phyloP scores from a whole-genome alignment of 2,113 vertebrate genomes.

The Bungarus multicinctus region DNA sequence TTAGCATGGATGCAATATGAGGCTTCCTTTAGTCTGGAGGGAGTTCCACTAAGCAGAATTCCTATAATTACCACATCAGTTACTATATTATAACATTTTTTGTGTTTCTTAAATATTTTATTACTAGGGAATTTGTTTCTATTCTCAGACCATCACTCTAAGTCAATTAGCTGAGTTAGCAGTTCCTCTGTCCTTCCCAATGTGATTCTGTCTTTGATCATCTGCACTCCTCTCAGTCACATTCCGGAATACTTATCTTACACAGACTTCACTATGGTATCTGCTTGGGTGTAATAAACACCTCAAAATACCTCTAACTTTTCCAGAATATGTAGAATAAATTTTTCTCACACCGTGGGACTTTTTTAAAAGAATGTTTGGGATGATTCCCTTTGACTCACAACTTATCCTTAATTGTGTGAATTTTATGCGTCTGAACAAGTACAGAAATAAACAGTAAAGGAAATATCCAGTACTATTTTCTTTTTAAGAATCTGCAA shows the following conservation, averaged over 20 bases:
- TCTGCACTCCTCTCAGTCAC: background rate
- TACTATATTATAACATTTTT: background rate
- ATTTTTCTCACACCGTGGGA: slow-evolving; percentile 2
- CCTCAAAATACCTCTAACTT: background rate
- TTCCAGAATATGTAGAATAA: background rate
- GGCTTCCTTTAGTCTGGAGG: background rate
- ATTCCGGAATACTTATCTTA: background rate
- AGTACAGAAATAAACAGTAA: slow-evolving; percentile 30
- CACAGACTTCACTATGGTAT: background rate
- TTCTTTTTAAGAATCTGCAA: background rate
- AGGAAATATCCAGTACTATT: slow-evolving; percentile 36
- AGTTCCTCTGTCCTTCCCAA: background rate
- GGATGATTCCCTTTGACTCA: background rate
- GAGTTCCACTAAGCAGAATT: background rate
- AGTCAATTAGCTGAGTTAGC: background rate
- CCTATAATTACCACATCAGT: background rate
- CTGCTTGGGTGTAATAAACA: slow-evolving; percentile 4
- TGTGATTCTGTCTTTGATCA: slow-evolving; percentile 1
- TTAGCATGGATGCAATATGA: background rate
- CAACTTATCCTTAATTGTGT: background rate
- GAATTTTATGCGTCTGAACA: slow-evolving; percentile 17
- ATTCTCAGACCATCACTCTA: slow-evolving; percentile 2
- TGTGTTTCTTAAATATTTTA: background rate
- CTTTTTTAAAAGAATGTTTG: slow-evolving; percentile 7
- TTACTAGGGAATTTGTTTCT: background rate